Percentiles rank a stretch among this genome's conserved stretches.
Conservation (phyloP, 2,797 vertebrate genomes). For the Phalloptychus januarius region DNA sequence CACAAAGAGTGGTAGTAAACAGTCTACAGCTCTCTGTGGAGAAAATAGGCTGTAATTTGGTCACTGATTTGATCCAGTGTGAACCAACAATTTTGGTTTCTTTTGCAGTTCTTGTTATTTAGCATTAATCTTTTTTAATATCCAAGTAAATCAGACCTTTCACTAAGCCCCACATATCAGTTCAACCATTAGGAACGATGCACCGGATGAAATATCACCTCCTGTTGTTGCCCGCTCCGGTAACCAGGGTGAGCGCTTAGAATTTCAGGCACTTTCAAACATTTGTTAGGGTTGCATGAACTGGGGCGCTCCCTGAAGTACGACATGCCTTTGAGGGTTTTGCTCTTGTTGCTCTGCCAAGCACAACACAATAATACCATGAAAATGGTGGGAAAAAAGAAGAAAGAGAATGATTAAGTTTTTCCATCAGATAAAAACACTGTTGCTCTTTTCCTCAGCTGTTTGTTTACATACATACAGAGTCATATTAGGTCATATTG, state of each 20-base stretch:
- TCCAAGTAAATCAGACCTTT: conserved; percentile 14
- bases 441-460: not conserved
- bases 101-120: conserved; percentile 6
- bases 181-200: conserved; percentile 33
- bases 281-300: conserved; percentile 1
- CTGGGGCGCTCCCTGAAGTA: not conserved
- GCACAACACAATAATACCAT: not conserved
- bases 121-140: conserved; percentile 38
- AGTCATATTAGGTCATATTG: not conserved
- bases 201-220: conserved; percentile 70
- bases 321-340: not conserved
- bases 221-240: conserved; percentile 55
- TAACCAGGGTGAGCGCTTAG: conserved; percentile 31
- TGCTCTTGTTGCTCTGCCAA: not conserved
- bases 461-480: not conserved
- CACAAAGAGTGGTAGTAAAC: conserved; percentile 61
- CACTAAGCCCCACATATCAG: conserved; percentile 7
- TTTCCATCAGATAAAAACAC: not conserved
- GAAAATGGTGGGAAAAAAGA: not conserved
- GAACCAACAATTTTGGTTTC: conserved; percentile 50
- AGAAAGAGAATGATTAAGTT: not conserved
- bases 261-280: conserved; percentile 1
- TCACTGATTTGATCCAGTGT: conserved; percentile 66
- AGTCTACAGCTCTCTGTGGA: conserved; percentile 44
- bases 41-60: conserved; percentile 59